These are phyloP conservation scores for Pherbina coryleti DNA, from an alignment of 2,888 invertebrate species.

Conservation along the genomic window DNA sequence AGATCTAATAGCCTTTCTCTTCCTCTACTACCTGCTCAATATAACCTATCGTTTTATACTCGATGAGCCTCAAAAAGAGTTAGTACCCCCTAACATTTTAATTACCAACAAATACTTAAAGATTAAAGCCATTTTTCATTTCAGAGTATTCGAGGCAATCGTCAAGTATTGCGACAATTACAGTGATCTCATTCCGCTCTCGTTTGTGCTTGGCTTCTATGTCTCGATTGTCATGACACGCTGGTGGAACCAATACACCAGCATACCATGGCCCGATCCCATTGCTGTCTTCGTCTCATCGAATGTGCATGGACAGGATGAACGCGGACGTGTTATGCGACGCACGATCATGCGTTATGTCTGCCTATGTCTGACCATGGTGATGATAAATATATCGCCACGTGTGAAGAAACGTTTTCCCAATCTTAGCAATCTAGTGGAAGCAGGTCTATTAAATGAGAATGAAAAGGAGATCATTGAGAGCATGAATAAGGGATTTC, in stretches of 20 bases:
- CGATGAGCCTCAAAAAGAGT: conserved; percentile 78
- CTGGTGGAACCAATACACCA: conserved; percentile 91
- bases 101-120: not conserved
- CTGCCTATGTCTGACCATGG: conserved; percentile 89
- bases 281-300: conserved; percentile 89
- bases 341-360: conserved; percentile 86
- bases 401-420: conserved; percentile 91
- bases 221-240: conserved; percentile 92
- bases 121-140: conserved; percentile 43
- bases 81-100: conserved; percentile 57
- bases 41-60: conserved; percentile 81
- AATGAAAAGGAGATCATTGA: conserved; percentile 86
- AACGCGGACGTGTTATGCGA: conserved; percentile 84
- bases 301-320: conserved; percentile 87
- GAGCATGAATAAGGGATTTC: conserved; percentile 83
- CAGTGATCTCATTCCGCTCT: conserved; percentile 89
- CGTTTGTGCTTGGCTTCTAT: conserved; percentile 95
- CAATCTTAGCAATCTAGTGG: conserved; percentile 84
- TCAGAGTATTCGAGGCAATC: conserved; percentile 84
- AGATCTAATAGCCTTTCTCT: conserved; percentile 84
- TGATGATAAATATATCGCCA: conserved; percentile 87
- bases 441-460: conserved; percentile 84
- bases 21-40: conserved; percentile 83
- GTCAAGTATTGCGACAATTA: conserved; percentile 88
- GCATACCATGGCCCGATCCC: conserved; percentile 89